phyloP scores from a whole-genome alignment of 2,797 vertebrate species.

The Pelodytes ibericus region DNA sequence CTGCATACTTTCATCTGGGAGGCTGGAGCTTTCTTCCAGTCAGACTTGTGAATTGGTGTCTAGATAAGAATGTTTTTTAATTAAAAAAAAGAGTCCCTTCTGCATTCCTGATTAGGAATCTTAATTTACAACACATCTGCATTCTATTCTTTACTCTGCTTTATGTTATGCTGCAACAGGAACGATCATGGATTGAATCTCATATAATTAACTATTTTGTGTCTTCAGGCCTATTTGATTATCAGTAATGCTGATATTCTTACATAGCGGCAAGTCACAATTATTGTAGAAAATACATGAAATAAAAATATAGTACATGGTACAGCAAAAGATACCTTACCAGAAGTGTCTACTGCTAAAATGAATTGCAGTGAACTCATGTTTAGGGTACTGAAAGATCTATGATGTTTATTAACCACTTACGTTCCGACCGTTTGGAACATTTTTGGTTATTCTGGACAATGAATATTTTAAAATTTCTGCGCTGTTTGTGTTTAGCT shows the following conservation, averaged over 20 bases:
- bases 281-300: too few relatives aligned
- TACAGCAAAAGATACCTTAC: too few relatives aligned
- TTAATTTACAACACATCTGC: conserved; percentile 39
- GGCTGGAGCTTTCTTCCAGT: conserved; percentile 13
- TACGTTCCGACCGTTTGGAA: too few relatives aligned
- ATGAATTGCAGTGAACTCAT: too few relatives aligned
- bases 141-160: conserved; percentile 33
- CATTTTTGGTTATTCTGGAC: too few relatives aligned
- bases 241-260: not conserved
- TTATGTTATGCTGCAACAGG: not conserved
- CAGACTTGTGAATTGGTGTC: conserved; percentile 25
- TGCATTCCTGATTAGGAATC: conserved; percentile 50
- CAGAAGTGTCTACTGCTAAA: too few relatives aligned
- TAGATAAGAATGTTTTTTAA: conserved; percentile 48
- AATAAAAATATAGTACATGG: too few relatives aligned
- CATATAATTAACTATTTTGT: not conserved
- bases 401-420: too few relatives aligned
- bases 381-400: too few relatives aligned
- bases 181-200: not conserved
- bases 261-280: too few relatives aligned
- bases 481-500: too few relatives aligned
- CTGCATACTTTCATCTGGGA: conserved; percentile 27
- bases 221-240: not conserved
- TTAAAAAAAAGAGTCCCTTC: conserved; percentile 34
- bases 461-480: too few relatives aligned